Base-by-base conservation (phyloP, 2,113 vertebrate species). In the Bos taurus region DNA sequence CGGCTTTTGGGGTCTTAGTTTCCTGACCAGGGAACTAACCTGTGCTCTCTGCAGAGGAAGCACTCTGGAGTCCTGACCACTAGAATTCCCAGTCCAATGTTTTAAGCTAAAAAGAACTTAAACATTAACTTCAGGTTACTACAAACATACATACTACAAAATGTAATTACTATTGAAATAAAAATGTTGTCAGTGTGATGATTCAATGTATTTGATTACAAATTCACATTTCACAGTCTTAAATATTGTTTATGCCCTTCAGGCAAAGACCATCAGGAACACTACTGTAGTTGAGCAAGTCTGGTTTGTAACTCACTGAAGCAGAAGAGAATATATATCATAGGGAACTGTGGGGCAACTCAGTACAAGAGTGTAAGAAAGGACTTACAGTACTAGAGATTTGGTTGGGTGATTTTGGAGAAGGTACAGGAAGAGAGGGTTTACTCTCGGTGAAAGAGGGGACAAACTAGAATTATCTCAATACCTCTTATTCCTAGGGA, bases 1-100 rank as follows among this genome's bases (percentile, higher is more conserved):
- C 0, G 0, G 17, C 30, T 81, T 81, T 50, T 0, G 0, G 48
- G 28, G 2, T 52, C 28, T 50, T 52, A 21, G 16, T 52, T 81
- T 17, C 78, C 78, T 81, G 17, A 52, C 48, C 5, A 52, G 48
- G 78, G 10, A 81, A 50, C 48, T 19, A 81, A 81, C 48, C 48
- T 50, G 28, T n/a, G 78, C 17, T 2, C 17, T 33, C 78, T 81
- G 78, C 48, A 81, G 77, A 50, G 78, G 28, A 81, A 50, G 46
- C 16, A 33, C 46, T 25, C 67, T 74, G 17, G 78, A 81, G 78
- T 52, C 78, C 78, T 81, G 30, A 81, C 30, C 5, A 52, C 28
- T 81, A 25, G 43, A 81, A 81, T 81, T 52, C 46, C 78, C 78
- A 50, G 48, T 4, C 17, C 17, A 81, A 7, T 52, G 28, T 81